Evolutionary conservation across 2,888 invertebrate genomes (phyloP), one percentile per base, ranked within the genome.

Genomic region (Hyposoter didymator): DNA sequence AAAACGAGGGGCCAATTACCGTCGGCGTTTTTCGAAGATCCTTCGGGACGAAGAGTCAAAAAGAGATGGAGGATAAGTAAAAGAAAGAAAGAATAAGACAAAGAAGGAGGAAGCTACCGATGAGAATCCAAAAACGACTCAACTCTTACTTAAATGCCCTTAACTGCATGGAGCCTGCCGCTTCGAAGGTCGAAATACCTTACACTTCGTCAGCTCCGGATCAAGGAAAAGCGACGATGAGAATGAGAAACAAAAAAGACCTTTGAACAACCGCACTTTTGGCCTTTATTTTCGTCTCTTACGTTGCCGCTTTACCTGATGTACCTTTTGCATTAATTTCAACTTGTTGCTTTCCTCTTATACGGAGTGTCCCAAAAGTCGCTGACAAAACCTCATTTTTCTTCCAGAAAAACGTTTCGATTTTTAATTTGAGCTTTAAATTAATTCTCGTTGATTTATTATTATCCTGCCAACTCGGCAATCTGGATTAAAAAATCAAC

Each of bases 1-100:
- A 86, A 88, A 84, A 84, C 84, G 85, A 86, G 82, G 78, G 84
- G 84, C 90, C 89, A 90, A 90, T 91, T 90, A 91, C 88, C 90
- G 87, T 84, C 86, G 87, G 87, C 88, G 78, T 85, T 84, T 88
- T 82, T 70, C 72, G 80, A 59, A 67, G 83, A 76, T 85, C 79
- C 82, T 78, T 78, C 79, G 82, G 84, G 84, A 83, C 84, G 79
- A 81, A 80, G 78, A 86, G 82, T 84, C 84, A 81, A 82, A 84
- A 70, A 73, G 78, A 78, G 76, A 73, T 69, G 62, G 55, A 74
- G 45, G 69, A 69, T 22, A 19, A 74, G 43, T 67, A 76, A 78
- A 70, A 67, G 73, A 69, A 74, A 70, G 39, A 74, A 47, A 82
- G 78, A 87, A 82, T 86, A 78, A 70, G 62, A 79, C 66, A 39